Percentiles rank a stretch among this genome's conserved stretches.
Conservation (phyloP, 2,797 vertebrate species). For the Malurus leucopterus region DNA sequence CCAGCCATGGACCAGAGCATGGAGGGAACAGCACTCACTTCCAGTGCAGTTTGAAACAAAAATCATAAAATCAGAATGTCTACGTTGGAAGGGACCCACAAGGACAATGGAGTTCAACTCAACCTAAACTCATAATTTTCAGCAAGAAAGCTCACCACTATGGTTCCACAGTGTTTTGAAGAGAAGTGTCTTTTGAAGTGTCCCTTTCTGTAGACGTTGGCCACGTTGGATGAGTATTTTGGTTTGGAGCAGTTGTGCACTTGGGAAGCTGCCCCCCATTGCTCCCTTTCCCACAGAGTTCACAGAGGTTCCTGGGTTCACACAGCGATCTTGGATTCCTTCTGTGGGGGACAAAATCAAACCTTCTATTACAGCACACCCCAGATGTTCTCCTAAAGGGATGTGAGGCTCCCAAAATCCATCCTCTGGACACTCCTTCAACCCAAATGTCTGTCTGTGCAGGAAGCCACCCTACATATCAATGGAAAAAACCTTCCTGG, state of each 20-base stretch:
- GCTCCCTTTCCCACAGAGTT: background rate
- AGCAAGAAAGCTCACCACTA: background rate
- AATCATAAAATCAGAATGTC: background rate
- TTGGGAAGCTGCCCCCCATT: background rate
- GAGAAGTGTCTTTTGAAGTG: background rate
- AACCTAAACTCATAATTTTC: background rate
- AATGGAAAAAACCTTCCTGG: background rate
- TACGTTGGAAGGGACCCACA: background rate
- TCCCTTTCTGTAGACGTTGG: background rate
- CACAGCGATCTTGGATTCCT: fast-evolving
- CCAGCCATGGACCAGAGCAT: background rate
- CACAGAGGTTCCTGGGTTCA: background rate
- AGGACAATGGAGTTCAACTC: background rate
- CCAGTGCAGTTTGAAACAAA: background rate
- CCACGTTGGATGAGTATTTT: background rate
- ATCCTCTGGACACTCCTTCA: background rate
- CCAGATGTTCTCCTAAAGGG: background rate
- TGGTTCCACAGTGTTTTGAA: background rate
- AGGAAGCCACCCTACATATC: background rate
- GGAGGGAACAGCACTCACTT: background rate
- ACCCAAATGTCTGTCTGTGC: background rate
- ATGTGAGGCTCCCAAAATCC: background rate
- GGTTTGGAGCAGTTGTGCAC: background rate
- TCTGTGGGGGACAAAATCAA: background rate
- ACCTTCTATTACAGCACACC: background rate